These are phyloP conservation scores for Platerodrilus igneus DNA, from an alignment of 2,888 invertebrate species.

Conservation along the genomic window DNA sequence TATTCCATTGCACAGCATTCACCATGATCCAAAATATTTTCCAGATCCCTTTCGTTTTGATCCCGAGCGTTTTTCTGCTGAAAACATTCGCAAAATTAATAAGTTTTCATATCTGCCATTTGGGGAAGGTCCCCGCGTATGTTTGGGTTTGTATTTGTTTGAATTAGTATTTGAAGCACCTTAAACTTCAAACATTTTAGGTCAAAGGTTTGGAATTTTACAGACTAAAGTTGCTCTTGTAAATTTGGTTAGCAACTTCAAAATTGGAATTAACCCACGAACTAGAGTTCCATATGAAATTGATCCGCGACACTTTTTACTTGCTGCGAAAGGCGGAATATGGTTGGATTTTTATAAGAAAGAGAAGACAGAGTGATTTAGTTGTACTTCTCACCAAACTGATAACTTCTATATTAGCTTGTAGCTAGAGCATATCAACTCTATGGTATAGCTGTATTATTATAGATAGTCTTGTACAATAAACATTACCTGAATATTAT, in stretches of 20 bases:
- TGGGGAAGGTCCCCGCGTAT: conserved; percentile 37
- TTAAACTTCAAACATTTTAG: conserved; percentile 20
- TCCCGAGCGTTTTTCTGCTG: conserved; percentile 32
- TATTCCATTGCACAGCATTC: conserved; percentile 26
- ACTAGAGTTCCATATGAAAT: conserved; percentile 31
- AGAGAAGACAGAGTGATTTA: too few relatives aligned
- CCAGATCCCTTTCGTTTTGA: conserved; percentile 25
- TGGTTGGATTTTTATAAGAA: conserved; percentile 35
- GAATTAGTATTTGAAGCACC: background rate
- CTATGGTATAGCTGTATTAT: too few relatives aligned
- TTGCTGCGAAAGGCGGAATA: conserved; percentile 29
- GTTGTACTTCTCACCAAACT: too few relatives aligned
- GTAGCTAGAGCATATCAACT: too few relatives aligned
- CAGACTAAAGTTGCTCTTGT: conserved; percentile 31
- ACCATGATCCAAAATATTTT: conserved; percentile 27
- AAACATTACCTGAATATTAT: too few relatives aligned
- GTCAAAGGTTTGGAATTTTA: conserved; percentile 31
- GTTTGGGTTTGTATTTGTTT: conserved; percentile 31
- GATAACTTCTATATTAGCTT: too few relatives aligned
- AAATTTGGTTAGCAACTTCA: conserved; percentile 35
- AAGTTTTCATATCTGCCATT: conserved; percentile 36
- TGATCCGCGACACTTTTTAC: conserved; percentile 29
- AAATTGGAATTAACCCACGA: conserved; percentile 36
- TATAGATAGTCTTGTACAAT: too few relatives aligned
- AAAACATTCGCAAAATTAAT: conserved; percentile 31